phyloP scores from a whole-genome alignment of 2,797 vertebrate genomes.

The Crotalus adamanteus region DNA sequence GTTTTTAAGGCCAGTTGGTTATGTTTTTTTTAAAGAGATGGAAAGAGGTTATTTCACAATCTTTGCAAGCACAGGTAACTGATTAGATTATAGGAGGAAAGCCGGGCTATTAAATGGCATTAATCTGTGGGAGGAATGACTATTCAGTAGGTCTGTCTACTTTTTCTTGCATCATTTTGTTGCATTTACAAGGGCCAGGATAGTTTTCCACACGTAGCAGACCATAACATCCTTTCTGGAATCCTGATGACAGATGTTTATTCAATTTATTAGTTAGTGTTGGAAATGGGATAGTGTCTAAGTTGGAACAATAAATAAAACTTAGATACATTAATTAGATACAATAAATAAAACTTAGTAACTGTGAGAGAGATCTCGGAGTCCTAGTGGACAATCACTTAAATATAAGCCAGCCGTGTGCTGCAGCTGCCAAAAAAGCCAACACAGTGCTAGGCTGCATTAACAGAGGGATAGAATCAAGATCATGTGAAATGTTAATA shows the following conservation, averaged over 20 bases:
- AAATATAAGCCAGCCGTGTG: too few relatives aligned
- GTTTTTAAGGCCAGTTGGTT: slow-evolving; percentile 11
- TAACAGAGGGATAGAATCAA: too few relatives aligned
- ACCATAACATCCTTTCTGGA: background rate
- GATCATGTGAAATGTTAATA: too few relatives aligned
- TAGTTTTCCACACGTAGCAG: background rate
- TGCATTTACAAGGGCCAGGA: background rate
- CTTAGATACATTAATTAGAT: too few relatives aligned
- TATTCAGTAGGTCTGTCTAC: too few relatives aligned
- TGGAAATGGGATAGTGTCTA: too few relatives aligned
- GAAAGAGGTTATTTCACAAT: background rate
- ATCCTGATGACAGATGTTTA: background rate
- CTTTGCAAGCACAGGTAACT: background rate
- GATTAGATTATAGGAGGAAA: background rate
- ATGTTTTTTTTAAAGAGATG: background rate
- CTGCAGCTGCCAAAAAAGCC: too few relatives aligned
- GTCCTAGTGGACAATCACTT: too few relatives aligned
- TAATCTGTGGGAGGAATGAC: background rate
- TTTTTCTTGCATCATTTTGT: background rate
- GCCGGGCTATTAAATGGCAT: background rate
- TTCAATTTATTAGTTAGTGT: background rate
- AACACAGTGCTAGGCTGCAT: too few relatives aligned
- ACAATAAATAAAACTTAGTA: too few relatives aligned
- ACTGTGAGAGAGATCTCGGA: too few relatives aligned
- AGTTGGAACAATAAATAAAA: too few relatives aligned